phyloP scores from a whole-genome alignment of 2,113 vertebrate species.

The Cygnus atratus region DNA sequence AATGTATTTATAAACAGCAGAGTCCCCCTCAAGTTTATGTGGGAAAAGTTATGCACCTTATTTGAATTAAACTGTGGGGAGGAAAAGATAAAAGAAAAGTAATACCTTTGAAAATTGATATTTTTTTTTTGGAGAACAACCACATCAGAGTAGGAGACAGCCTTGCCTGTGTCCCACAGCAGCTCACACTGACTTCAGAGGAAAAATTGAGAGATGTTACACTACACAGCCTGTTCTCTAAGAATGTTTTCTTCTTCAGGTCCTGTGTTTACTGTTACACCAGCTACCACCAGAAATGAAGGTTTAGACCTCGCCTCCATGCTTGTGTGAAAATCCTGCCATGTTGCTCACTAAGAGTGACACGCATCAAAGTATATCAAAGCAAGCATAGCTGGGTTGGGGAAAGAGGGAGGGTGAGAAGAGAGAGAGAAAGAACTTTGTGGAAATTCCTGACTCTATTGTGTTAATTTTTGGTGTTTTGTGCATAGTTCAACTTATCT shows the following conservation, averaged over 20 bases:
- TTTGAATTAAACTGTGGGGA: neutral
- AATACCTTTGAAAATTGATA: neutral
- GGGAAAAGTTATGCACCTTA: neutral
- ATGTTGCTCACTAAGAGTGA: neutral
- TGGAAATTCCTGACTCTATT: neutral
- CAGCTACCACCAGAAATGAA: neutral
- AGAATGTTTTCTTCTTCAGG: neutral
- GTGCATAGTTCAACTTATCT: neutral
- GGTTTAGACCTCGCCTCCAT: neutral
- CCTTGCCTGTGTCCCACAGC: fast-evolving
- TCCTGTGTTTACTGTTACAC: fast-evolving
- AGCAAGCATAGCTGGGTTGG: fast-evolving
- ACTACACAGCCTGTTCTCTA: neutral
- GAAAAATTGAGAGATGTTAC: neutral
- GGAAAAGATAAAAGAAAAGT: neutral
- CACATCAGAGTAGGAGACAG: neutral
- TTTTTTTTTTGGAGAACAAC: neutral
- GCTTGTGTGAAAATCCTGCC: neutral
- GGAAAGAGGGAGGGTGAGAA: neutral
- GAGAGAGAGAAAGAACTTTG: neutral
- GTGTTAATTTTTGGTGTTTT: neutral
- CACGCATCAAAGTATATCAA: neutral
- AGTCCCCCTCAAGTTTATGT: neutral
- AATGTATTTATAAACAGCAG: neutral
- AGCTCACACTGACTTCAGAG: neutral